These are phyloP conservation scores for Actenoides hombroni DNA, from an alignment of 2,113 vertebrate genomes.

Conservation along the genomic window DNA sequence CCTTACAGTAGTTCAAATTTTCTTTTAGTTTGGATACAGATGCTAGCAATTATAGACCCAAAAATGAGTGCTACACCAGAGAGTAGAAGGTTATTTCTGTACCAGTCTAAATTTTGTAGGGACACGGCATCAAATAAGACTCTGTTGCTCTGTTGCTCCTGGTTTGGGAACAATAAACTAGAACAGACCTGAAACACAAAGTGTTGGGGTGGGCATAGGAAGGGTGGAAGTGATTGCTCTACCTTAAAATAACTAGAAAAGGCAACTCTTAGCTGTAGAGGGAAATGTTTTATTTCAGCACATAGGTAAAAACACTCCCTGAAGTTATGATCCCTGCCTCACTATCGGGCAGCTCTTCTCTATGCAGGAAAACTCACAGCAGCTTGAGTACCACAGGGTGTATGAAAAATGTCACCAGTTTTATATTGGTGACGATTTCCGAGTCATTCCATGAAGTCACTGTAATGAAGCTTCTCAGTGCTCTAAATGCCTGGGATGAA, in stretches of 20 bases:
- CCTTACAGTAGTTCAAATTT: neutral
- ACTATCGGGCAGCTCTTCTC: neutral
- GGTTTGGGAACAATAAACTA: neutral
- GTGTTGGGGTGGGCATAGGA: neutral
- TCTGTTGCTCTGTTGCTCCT: neutral
- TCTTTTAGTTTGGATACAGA: neutral
- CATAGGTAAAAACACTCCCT: neutral
- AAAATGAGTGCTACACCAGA: neutral
- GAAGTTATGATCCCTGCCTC: neutral
- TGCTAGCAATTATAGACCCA: neutral
- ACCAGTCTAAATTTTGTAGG: neutral
- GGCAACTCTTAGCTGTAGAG: neutral
- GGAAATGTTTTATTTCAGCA: neutral
- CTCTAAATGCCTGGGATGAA: neutral
- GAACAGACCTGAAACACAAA: neutral
- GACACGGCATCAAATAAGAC: neutral
- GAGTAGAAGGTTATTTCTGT: neutral
- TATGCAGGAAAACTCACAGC: neutral
- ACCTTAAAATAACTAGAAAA: neutral
- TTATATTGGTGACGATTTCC: neutral
- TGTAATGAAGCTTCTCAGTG: neutral
- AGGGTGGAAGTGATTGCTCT: neutral
- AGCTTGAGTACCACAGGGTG: neutral
- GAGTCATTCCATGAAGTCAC: neutral
- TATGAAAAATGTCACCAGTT: neutral